phyloP scores from a whole-genome alignment of 2,888 invertebrate species.

The Hipparchia sbordonii region DNA sequence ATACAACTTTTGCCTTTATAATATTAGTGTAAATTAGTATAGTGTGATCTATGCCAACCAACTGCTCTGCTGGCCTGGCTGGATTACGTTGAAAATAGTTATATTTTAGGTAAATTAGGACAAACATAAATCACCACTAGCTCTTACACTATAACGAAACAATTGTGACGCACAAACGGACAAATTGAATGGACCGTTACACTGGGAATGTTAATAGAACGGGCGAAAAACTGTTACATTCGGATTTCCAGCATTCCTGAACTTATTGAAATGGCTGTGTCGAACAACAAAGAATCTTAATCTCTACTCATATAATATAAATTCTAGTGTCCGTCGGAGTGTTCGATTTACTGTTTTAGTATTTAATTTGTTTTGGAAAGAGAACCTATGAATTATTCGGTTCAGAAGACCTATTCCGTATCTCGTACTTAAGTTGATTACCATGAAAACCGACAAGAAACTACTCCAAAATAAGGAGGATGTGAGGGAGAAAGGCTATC shows the following conservation, averaged over 20 bases:
- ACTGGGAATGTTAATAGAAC: slow-evolving; percentile 45
- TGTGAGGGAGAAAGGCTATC: too few relatives aligned
- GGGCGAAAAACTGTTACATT: slow-evolving; percentile 43
- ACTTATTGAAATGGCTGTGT: slow-evolving; percentile 37
- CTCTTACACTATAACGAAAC: slow-evolving; percentile 30
- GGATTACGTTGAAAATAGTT: too few relatives aligned
- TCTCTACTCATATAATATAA: slow-evolving; percentile 9
- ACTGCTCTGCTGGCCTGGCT: too few relatives aligned
- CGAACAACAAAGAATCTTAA: slow-evolving; percentile 30
- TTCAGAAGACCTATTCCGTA: too few relatives aligned
- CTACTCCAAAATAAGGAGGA: too few relatives aligned
- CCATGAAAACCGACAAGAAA: too few relatives aligned
- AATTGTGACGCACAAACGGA: slow-evolving; percentile 41
- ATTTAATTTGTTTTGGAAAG: slow-evolving; percentile 4
- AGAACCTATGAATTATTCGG: too few relatives aligned
- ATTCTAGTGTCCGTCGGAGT: slow-evolving; percentile 2
- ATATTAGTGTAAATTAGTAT: too few relatives aligned
- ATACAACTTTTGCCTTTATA: too few relatives aligned
- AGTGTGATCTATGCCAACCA: too few relatives aligned
- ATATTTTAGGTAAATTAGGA: not conserved
- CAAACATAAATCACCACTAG: not conserved
- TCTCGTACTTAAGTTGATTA: too few relatives aligned
- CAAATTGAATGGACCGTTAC: slow-evolving; percentile 43
- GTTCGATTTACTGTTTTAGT: slow-evolving; percentile 4
- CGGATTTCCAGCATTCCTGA: slow-evolving; percentile 38